Percentiles rank a stretch among this genome's conserved stretches.
These are phyloP conservation scores for Entomobrya proxima DNA, from an alignment of 2,888 invertebrate species.

Conservation along the genomic window DNA sequence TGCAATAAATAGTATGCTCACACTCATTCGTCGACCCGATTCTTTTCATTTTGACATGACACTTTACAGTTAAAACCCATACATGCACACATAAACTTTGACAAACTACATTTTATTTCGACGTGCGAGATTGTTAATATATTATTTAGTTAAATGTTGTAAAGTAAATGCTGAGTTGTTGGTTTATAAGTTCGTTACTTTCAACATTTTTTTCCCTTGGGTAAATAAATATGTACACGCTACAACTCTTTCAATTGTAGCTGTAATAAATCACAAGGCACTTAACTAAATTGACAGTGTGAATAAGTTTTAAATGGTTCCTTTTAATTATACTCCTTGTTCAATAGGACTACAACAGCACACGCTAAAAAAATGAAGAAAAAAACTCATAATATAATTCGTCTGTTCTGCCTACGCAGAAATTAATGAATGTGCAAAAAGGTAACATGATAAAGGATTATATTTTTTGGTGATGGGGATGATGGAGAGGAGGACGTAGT, in stretches of 20 bases:
- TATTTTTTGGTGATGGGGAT: background rate
- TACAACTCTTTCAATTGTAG: slow-evolving; percentile 35
- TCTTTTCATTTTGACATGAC: background rate
- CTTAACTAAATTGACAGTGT: slow-evolving; percentile 65
- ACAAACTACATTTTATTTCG: slow-evolving; percentile 27
- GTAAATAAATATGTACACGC: slow-evolving; percentile 10
- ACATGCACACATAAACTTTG: background rate
- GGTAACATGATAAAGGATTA: slow-evolving; percentile 3
- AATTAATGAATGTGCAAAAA: background rate
- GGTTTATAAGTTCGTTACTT: background rate
- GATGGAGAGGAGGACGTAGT: no score
- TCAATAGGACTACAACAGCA: background rate
- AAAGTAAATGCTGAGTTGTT: slow-evolving; percentile 1
- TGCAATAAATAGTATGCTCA: background rate
- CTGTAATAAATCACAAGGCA: slow-evolving; percentile 63
- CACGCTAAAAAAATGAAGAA: background rate
- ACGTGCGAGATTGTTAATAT: slow-evolving; percentile 7
- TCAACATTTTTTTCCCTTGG: slow-evolving; percentile 20
- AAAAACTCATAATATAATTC: no score
- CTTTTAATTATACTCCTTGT: slow-evolving; percentile 57
- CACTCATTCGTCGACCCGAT: no score
- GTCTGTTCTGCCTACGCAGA: background rate
- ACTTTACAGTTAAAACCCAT: background rate
- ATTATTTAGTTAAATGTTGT: slow-evolving; percentile 26
- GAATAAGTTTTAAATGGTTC: slow-evolving; percentile 59